A percentile compares a stretch with the other conserved stretches of the same genome.
Conservation (phyloP, 2,888 invertebrate species). For the Ennomos fuscantarius region DNA sequence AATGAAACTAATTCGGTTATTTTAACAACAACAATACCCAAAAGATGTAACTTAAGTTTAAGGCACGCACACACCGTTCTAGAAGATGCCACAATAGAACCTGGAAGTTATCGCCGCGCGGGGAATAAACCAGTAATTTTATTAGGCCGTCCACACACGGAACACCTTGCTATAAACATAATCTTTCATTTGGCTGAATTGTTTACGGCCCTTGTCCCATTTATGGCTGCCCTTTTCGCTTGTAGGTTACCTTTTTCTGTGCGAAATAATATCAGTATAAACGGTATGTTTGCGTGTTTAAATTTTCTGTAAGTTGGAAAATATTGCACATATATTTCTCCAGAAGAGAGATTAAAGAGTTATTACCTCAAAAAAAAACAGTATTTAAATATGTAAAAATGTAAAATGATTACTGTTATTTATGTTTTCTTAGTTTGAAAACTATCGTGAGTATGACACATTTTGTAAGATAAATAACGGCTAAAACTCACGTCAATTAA, state of each 20-base stretch:
- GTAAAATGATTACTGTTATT: too few species aligned
- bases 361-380: too few species aligned
- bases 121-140: slow-evolving; percentile 74
- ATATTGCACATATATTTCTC: background rate
- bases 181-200: slow-evolving; percentile 80
- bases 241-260: slow-evolving; percentile 31
- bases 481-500: too few species aligned
- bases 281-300: slow-evolving; percentile 9
- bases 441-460: too few species aligned
- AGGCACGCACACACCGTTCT: slow-evolving; percentile 2
- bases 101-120: slow-evolving; percentile 63
- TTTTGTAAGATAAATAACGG: too few species aligned
- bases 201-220: slow-evolving; percentile 64
- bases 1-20: too few species aligned
- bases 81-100: slow-evolving; percentile 46
- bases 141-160: slow-evolving; percentile 59
- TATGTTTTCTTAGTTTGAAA: too few species aligned
- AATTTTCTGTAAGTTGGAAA: background rate
- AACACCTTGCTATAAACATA: slow-evolving; percentile 83
- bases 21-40: too few species aligned
- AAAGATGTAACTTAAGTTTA: slow-evolving; percentile 12
- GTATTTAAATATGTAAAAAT: too few species aligned
- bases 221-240: slow-evolving; percentile 51
- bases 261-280: slow-evolving; percentile 2
- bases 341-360: too few species aligned